phyloP scores from a whole-genome alignment of 2,888 invertebrate species.

The Cephus nigrinus region DNA sequence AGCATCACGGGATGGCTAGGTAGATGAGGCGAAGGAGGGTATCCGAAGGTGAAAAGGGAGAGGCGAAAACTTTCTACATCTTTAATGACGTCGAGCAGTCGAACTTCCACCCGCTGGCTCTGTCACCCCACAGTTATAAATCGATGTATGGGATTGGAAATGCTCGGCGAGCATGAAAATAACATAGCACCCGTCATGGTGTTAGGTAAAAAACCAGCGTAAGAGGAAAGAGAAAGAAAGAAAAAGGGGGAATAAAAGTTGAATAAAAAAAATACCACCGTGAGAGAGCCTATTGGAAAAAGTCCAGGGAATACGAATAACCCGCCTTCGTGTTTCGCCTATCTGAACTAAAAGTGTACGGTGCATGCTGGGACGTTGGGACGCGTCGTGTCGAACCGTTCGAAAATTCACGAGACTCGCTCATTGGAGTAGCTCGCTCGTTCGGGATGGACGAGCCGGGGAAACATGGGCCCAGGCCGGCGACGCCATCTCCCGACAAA shows the following conservation, averaged over 20 bases:
- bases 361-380: background rate
- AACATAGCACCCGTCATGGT: background rate
- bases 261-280: background rate
- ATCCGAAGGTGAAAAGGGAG: background rate
- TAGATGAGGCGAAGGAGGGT: background rate
- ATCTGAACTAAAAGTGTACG: background rate
- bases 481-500: conserved; percentile 31
- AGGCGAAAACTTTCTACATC: conserved; percentile 40
- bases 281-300: background rate
- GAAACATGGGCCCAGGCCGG: conserved; percentile 19
- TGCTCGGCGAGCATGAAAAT: conserved; percentile 14
- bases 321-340: background rate
- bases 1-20: background rate
- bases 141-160: conserved; percentile 29
- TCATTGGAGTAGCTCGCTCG: background rate
- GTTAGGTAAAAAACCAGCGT: background rate
- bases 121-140: conserved; percentile 8
- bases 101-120: conserved; percentile 9
- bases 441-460: background rate
- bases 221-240: background rate
- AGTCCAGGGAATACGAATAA: background rate
- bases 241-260: background rate
- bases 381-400: background rate
- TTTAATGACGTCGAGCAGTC: conserved; percentile 34
- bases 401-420: background rate